A percentile compares a stretch with the other conserved stretches of the same genome.
These are phyloP conservation scores for Lypha dubia DNA, from an alignment of 2,888 invertebrate species.

Conservation along the genomic window DNA sequence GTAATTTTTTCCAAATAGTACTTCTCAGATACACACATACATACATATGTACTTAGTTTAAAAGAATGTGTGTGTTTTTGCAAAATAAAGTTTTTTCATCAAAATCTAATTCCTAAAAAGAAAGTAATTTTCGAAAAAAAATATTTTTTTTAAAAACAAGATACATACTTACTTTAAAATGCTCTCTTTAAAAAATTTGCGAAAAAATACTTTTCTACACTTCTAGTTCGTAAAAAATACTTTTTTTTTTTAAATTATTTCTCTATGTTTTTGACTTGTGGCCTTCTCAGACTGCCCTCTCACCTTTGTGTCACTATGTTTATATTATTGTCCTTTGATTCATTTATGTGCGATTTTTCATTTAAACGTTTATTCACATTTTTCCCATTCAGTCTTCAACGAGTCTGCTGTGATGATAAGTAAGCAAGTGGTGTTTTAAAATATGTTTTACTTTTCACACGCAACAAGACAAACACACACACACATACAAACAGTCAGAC, in stretches of 20 bases:
- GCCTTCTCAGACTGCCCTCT: background rate
- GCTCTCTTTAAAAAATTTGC: no score
- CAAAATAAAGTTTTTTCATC: no score
- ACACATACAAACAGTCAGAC: background rate
- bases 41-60: no score
- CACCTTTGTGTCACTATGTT: background rate
- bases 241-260: background rate
- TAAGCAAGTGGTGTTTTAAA: conserved; percentile 30
- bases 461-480: background rate
- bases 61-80: no score
- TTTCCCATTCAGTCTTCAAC: conserved; percentile 10
- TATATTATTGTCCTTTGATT: background rate
- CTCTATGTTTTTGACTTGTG: background rate
- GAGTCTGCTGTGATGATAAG: conserved; percentile 33
- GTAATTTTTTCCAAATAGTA: no score
- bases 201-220: no score
- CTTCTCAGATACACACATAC: no score
- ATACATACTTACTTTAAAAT: no score
- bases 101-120: no score
- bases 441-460: conserved; percentile 51
- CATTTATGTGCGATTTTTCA: conserved; percentile 3
- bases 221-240: no score
- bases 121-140: no score
- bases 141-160: no score
- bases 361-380: conserved; percentile 33